These are phyloP conservation scores for Scalopus aquaticus DNA, from an alignment of 2,113 vertebrate genomes.

Conservation along the genomic window DNA sequence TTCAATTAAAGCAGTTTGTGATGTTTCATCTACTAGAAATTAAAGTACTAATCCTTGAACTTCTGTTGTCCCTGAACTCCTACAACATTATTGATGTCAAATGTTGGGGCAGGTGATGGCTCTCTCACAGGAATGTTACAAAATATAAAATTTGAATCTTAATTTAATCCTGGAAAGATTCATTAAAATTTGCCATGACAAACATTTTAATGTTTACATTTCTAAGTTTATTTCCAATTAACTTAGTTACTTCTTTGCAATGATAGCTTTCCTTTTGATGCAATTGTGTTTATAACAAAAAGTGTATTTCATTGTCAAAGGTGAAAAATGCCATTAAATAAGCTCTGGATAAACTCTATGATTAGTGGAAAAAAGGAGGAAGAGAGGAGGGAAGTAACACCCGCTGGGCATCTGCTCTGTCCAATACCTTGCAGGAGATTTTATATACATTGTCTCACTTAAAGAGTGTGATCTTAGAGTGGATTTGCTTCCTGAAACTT, in stretches of 20 bases:
- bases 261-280: neutral
- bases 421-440: neutral
- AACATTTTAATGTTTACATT: constrained; percentile 1
- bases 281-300: neutral
- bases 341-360: neutral
- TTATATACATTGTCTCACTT: neutral
- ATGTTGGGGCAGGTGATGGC: neutral
- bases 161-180: constrained; percentile 3
- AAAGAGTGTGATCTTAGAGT: neutral
- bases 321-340: neutral
- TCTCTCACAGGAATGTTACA: neutral
- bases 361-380: neutral
- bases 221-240: constrained; percentile 41
- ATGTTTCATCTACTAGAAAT: constrained; percentile 9
- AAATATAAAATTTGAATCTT: constrained; percentile 23
- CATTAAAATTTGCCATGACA: neutral
- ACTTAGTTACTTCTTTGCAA: constrained; percentile 25
- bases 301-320: constrained; percentile 15
- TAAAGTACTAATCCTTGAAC: no score
- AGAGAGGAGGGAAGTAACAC: neutral
- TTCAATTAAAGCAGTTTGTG: neutral
- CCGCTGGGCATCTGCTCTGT: neutral
- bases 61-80: neutral
- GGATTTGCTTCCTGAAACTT: constrained; percentile 1
- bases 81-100: neutral